These are phyloP conservation scores for Nannoperca australis DNA, from an alignment of 2,797 vertebrate species.

Conservation along the genomic window DNA sequence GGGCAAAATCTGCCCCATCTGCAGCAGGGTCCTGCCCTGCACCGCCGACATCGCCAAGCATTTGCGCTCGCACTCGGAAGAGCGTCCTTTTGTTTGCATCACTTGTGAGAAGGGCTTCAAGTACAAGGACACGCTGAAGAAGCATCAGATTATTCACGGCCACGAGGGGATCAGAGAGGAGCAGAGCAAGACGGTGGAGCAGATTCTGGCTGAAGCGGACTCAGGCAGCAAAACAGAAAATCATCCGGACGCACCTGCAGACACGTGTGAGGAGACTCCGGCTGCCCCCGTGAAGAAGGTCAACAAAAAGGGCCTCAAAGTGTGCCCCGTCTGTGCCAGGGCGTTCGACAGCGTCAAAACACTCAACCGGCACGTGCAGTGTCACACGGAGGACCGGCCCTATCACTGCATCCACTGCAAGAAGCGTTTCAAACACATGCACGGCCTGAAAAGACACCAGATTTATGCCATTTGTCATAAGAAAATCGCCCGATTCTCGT, in stretches of 20 bases:
- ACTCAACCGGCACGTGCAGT: constrained; percentile 78
- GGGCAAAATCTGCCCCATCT: constrained; percentile 79
- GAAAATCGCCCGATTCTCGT: constrained; percentile 63
- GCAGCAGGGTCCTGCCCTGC: constrained; percentile 75
- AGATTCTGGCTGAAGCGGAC: constrained; percentile 77
- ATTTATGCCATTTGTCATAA: constrained; percentile 82
- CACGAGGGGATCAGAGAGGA: constrained; percentile 81
- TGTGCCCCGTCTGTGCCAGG: constrained; percentile 73
- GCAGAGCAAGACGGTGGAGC: constrained; percentile 72
- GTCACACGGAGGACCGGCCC: constrained; percentile 81
- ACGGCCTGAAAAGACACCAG: constrained; percentile 82
- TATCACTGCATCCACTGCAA: constrained; percentile 83
- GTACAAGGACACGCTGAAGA: constrained; percentile 83
- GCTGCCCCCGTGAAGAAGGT: background rate
- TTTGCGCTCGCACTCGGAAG: constrained; percentile 77
- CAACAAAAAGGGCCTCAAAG: constrained; percentile 52
- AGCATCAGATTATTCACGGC: constrained; percentile 83
- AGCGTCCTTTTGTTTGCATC: constrained; percentile 79
- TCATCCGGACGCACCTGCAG: background rate
- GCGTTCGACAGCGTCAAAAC: constrained; percentile 77
- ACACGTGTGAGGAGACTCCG: accelerated
- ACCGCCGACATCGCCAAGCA: constrained; percentile 80
- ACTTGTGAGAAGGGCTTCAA: constrained; percentile 83
- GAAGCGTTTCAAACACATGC: constrained; percentile 82
- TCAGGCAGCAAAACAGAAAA: constrained; percentile 7